Evolutionary conservation across 2,888 invertebrate species (phyloP), one percentile per base, ranked within the genome.

Genomic region (Luffia ferchaultella): DNA sequence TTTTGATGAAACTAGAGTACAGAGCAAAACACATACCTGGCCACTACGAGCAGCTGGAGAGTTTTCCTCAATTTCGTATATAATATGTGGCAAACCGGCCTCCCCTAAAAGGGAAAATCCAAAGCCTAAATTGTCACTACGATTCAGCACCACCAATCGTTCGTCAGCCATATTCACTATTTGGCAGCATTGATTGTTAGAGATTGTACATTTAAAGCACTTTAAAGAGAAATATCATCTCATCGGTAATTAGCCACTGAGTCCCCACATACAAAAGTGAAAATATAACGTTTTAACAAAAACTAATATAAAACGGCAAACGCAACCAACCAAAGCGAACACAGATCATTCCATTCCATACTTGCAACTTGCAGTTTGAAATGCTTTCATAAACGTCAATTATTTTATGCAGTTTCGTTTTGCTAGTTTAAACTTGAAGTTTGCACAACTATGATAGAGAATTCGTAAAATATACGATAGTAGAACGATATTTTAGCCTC

Each of bases 31-130:
- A 70, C 88, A 87, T 87, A 93, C 93, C 91, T 93, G 90, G 74
- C 92, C 94, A 79, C 93, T 92, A 74, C 92, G 92, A 65, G 94
- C 94, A 60, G 95, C 95, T 76, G 96, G 95, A 64, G 95, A 96
- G 84, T 95, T 93, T 79, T 95, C 95, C 72, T 94, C 89, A 73
- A 96, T 95, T 85, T 95, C 92, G 86, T 95, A 95, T 78, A 96
- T 94, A 76, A 96, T 93, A 74, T 95, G 95, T 72, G 95, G 95
- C 80, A 94, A 89, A 76, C 94, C 95, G 71, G 93, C 93, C 82
- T 93, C 93, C 61, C 95, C 94, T 70, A 95, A 88, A 68, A 96
- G 86, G 65, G 95, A 95, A 87, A 96, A 95, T 67, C 96, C 96
- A 75, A 95, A 93, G 73, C 95, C 94, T 78, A 90, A 88, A 85